These are phyloP conservation scores for Dolichomitus sp. DNA, from an alignment of 2,888 invertebrate species.

Conservation along the genomic window DNA sequence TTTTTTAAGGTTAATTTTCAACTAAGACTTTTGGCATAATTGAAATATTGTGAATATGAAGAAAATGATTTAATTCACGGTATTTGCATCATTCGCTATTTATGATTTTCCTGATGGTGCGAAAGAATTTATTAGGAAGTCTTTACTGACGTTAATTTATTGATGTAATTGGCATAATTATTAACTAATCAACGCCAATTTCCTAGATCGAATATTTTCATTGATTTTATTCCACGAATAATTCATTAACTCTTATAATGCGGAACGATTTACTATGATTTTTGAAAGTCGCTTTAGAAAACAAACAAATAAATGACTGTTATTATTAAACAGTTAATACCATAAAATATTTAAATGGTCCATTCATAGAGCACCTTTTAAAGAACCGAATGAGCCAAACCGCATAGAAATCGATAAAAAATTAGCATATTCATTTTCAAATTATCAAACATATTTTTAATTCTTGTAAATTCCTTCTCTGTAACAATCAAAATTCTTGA, in stretches of 20 bases:
- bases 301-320: too few relatives aligned
- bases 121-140: too few relatives aligned
- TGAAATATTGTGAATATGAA: neutral
- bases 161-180: neutral
- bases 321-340: too few relatives aligned
- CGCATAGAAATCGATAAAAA: too few relatives aligned
- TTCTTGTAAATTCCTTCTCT: too few relatives aligned
- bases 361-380: neutral
- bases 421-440: too few relatives aligned
- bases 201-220: neutral
- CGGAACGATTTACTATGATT: too few relatives aligned
- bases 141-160: too few relatives aligned
- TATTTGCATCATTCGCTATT: neutral
- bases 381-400: neutral
- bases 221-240: neutral
- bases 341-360: neutral
- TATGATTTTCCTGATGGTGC: neutral
- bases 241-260: neutral
- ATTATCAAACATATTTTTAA: too few relatives aligned
- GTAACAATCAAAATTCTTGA: too few relatives aligned
- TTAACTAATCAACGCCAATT: neutral
- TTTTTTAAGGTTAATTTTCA: too few relatives aligned
- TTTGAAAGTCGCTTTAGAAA: neutral
- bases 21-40: too few relatives aligned
- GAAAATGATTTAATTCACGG: neutral